Base-by-base conservation (phyloP, 1,140 invertebrate species). In the Cherax destructor region DNA sequence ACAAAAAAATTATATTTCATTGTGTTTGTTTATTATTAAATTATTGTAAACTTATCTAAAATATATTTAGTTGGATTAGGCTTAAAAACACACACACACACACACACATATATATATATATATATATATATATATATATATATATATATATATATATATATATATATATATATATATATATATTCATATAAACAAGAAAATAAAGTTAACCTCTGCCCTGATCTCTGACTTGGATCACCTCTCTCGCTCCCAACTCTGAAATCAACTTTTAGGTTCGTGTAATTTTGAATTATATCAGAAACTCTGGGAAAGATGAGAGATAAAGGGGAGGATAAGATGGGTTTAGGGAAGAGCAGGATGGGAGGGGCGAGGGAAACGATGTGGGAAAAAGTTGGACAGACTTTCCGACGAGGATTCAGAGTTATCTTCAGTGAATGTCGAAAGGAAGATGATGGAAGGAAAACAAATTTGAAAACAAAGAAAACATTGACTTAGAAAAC, bases 261-360 rank as follows among this genome's bases (percentile, higher is more conserved):
- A 84, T 72, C 69, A 61, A 69, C 59, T 65, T 72, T 65, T 72
- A 84, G 24, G 16, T 72, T 30, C 24, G 24, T 81, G 79, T 56
- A 81, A 81, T 81, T 81, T 81, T 81, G 50, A 81, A 59, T 81
- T 56, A 81, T 81, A 81, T 56, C 79, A 81, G 56, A 81, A 79
- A 81, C 50, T 59, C 41, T 56, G 52, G 79, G 6, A 13, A 81
- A 59, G 79, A 24, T 59, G 50, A 81, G 79, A 59, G 61, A 65
- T 65, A 65, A 65, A 59, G n/a, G n/a, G 11, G n/a, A 72, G 56
- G 56, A 52, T 24, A 81, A 81, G n/a, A n/a, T n/a, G n/a, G n/a
- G n/a, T n/a, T n/a, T n/a, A n/a, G n/a, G n/a, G n/a, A n/a, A n/a
- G n/a, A n/a, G n/a, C n/a, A n/a, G n/a, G n/a, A n/a, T n/a, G n/a